A percentile compares a stretch with the other conserved stretches of the same genome.
Conservation (phyloP, 2,888 invertebrate species). For the Melieria picta region DNA sequence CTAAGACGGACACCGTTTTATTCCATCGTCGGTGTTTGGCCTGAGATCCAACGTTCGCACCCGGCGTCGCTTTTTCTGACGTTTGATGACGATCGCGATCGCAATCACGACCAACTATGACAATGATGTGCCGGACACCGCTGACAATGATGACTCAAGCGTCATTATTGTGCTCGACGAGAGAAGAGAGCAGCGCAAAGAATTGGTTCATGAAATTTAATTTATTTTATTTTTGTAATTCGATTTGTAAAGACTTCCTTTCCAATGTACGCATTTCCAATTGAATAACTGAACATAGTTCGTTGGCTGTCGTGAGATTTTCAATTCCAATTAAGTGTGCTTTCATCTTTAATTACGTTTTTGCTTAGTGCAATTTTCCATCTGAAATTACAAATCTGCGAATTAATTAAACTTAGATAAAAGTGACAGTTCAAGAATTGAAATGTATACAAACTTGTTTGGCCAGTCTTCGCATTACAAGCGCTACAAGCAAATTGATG, state of each 20-base stretch:
- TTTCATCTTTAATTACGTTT: conserved; percentile 28
- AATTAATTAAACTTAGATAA: conserved; percentile 37
- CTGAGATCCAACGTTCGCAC: no score
- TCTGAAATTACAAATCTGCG: conserved; percentile 34
- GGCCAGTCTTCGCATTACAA: background rate
- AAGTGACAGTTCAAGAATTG: conserved; percentile 28
- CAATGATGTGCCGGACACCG: no score
- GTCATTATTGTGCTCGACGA: conserved; percentile 12
- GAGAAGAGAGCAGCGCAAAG: no score
- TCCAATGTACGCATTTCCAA: no score
- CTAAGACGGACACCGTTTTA: conserved; percentile 4
- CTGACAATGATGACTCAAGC: conserved; percentile 23
- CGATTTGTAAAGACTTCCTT: no score
- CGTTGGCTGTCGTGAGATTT: no score
- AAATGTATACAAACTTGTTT: conserved; percentile 28
- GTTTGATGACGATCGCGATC: conserved; percentile 30
- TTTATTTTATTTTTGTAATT: no score
- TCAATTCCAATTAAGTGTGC: background rate
- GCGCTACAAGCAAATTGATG: no score
- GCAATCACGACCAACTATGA: conserved; percentile 18
- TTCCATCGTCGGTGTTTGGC: no score
- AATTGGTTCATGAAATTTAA: no score
- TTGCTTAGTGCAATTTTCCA: conserved; percentile 10
- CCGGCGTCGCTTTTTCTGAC: conserved; percentile 8
- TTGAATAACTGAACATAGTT: no score